Conservation (phyloP, 2,888 invertebrate species). For the Drosophila leonis region DNA sequence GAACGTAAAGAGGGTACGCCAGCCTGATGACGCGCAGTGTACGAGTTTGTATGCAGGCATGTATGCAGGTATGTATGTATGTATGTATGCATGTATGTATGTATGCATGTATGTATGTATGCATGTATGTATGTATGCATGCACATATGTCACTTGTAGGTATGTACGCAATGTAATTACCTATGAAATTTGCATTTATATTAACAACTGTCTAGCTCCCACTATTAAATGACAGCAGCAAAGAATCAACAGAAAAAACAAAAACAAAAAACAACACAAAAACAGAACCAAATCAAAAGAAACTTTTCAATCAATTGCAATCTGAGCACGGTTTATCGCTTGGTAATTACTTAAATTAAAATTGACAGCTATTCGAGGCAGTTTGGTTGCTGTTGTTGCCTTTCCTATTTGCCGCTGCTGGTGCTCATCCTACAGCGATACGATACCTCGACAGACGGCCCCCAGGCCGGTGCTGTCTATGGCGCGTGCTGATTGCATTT, state of each 20-base stretch:
- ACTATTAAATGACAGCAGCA: neutral
- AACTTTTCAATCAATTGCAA: conserved; percentile 5
- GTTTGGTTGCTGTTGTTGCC: neutral
- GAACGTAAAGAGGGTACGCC: no score
- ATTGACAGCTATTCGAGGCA: conserved; percentile 1
- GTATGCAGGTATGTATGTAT: neutral
- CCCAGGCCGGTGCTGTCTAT: conserved; percentile 20
- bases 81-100: no score
- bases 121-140: neutral
- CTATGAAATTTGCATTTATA: conserved; percentile 4
- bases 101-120: neutral
- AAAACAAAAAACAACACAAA: neutral
- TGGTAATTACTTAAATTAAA: conserved; percentile 9
- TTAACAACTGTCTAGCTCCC: neutral
- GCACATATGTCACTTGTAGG: neutral
- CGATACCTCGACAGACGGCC: neutral
- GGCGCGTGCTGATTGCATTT: conserved; percentile 79
- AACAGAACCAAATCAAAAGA: neutral
- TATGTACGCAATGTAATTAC: neutral
- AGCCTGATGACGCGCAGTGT: neutral
- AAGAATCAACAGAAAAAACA: neutral
- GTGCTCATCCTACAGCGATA: neutral
- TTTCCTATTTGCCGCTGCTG: neutral
- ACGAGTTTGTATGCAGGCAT: neutral
- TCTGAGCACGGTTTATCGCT: conserved; percentile 5